Base-by-base conservation (phyloP, 2,888 invertebrate species). In the Morpho helenor region DNA sequence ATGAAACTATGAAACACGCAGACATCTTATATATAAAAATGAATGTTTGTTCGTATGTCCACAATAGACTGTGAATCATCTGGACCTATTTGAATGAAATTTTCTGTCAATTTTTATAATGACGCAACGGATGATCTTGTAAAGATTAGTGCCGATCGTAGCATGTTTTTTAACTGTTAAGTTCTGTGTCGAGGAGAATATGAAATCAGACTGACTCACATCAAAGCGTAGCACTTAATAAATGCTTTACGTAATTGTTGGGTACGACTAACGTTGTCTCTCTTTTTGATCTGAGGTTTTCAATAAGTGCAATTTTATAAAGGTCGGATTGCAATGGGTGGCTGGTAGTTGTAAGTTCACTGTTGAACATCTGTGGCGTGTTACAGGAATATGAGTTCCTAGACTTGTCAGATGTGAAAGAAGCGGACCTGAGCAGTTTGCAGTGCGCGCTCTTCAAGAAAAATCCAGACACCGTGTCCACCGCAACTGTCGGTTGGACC, bases 401-500 rank as follows among this genome's bases (percentile, higher is more conserved):
- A 87, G 94, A 95, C 91, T 92, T 94, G 76, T 93, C 92, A 81
- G 94, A 93, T 86, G 92, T 94, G 79, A 94, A 93, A 84, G 94
- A 93, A 82, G 92, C 92, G 74, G 95, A 95, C 80, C 89, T 92
- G 72, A 91, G 90, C 79, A 92, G 92, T 77, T 91, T 94, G 70
- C 90, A 93, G 78, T 90, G 92, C 67, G 93, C 93, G 65, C 86
- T 94, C 68, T 91, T 91, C 74, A 82, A 86, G 71, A 79, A 74
- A 67, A 78, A 76, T 61, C 72, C 79, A 44, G 74, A 76, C 61
- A 72, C 67, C 71, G 82, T 78, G 70, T 81, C 72, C 80, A 77
- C 72, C 66, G 69, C 69, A 59, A 71, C 68, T 63, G 72, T 73
- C 68, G 74, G 78, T 72, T 82, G 83, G 82, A 79, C 79, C 57